Evolutionary conservation across 2,113 vertebrate species (phyloP), one percentile per base, ranked within the genome.

Genomic region (Nothoprocta perdicaria): DNA sequence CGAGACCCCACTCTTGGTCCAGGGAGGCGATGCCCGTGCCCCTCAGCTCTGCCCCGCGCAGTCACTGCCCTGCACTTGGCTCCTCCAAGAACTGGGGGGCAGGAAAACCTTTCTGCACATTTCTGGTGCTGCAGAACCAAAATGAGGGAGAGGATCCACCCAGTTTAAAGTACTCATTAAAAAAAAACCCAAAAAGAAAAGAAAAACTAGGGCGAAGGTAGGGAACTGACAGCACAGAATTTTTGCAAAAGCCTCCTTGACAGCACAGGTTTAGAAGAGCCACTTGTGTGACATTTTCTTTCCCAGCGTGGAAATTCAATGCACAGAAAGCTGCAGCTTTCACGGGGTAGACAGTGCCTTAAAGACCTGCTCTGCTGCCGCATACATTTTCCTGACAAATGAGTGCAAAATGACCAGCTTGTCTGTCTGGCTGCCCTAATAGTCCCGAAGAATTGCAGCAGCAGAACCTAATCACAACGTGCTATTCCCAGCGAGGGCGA

Each of bases 21-120:
- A 10, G 50, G 14, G 31, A 43, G 24, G 26, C 33, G 12, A 48
- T 0, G 1, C 13, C 1, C 2, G 48, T 58, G 45, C 6, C 63
- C 27, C 46, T 27, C 27, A 9, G 5, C 46, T 57, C 63, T 13
- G 40, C 71, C 46, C 66, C 81, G 45, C 46, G 5, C 29, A 46
- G 27, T 16, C 4, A 3, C 9, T 26, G 22, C 22, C 65, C 62
- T 40, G 57, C 29, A 2, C 1, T n/a, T 17, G 0, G 1, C 3
- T 40, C 72, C 40, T 12, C 69, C 71, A 38, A 46, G 12, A 50
- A 2, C 38, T 2, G 7, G 0, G 2, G 17, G 23, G 33, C 2
- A 5, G 17, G 80, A 52, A 71, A 22, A 58, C 35, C 3, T 31
- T 2, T 1, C 21, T 11, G 13, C 52, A 6, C 35, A 5, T 1